Evolutionary conservation across 1,140 invertebrate genomes (phyloP), one percentile per base, ranked within the genome.

Genomic region (Vanessa atalanta): DNA sequence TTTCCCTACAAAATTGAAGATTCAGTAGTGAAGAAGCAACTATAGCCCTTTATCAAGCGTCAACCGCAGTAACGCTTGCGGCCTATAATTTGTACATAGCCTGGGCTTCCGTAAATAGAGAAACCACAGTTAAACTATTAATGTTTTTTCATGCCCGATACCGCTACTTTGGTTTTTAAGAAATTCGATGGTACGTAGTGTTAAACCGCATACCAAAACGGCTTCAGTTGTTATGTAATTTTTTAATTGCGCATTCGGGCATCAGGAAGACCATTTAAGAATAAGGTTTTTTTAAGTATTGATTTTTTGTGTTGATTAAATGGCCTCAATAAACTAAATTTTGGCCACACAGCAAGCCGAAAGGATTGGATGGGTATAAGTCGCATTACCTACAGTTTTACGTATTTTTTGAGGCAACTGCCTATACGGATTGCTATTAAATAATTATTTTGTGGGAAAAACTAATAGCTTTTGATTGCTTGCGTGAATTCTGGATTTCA

Each of bases 61-160:
- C 77, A 79, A 88, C 88, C 88, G 83, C 88, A 88, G 78, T 83
- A 72, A 77, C 81, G 83, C 81, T 78, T 86, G 83, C 73, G 83
- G 84, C 87, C 78, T 75, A 85, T 88, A 89, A 91, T 90, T 88
- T 85, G 81, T 85, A 80, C 72, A 82, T 76, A 79, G 67, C 77
- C 76, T 76, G 80, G 82, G 82, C 86, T 90, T 92, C 90, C 90
- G 90, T 90, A 89, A 92, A 90, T 89, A 90, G 79, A 86, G 83
- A 86, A 90, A 90, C 90, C 90, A 84, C 88, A 84, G 83, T 87
- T 84, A 84, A 79, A 83, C 83, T 85, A 86, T 84, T 88, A 86
- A 86, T 83, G 81, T 89, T 83, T 88, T 87, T 87, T 81, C 72
- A 80, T 75, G 77, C 57, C 75, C 69, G 69, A 65, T 70, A 64